phyloP scores from a whole-genome alignment of 2,888 invertebrate species.

The Cerastis leucographa region DNA sequence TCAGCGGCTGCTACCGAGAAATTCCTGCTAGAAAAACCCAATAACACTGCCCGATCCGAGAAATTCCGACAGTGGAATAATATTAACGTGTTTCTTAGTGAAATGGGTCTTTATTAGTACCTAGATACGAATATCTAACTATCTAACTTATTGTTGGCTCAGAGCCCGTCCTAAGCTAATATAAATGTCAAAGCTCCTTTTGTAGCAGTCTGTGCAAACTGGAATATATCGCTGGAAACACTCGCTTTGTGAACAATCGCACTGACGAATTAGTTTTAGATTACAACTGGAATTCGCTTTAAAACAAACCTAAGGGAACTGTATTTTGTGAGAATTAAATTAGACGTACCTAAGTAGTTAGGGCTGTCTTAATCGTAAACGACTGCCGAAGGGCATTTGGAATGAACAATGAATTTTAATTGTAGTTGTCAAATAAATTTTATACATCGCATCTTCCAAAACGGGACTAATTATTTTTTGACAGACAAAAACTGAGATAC shows the following conservation, averaged over 20 bases:
- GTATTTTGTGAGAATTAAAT: constrained; percentile 14
- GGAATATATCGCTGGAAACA: constrained; percentile 55
- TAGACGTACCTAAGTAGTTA: not conserved
- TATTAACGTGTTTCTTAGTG: not conserved
- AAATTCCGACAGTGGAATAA: not conserved
- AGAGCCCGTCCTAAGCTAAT: constrained; percentile 59
- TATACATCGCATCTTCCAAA: not conserved
- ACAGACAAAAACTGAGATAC: not conserved
- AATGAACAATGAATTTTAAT: not conserved
- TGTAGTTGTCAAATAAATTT: not conserved
- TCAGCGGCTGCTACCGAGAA: too few relatives aligned
- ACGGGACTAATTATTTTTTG: not conserved
- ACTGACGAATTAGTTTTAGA: constrained; percentile 43
- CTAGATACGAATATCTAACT: constrained; percentile 29
- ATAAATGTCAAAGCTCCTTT: constrained; percentile 63
- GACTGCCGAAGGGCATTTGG: not conserved
- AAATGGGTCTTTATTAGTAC: constrained; percentile 33
- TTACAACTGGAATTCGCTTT: constrained; percentile 30
- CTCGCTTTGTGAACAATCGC: constrained; percentile 61
- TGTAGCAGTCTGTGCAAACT: constrained; percentile 56
- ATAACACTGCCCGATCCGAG: too few relatives aligned
- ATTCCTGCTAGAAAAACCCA: too few relatives aligned
- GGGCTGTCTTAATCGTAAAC: not conserved
- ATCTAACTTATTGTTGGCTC: constrained; percentile 46
- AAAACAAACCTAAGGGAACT: constrained; percentile 15